Evolutionary conservation across 2,888 invertebrate species (phyloP), one percentile per base, ranked within the genome.

Genomic region (Nephrotoma flavescens): DNA sequence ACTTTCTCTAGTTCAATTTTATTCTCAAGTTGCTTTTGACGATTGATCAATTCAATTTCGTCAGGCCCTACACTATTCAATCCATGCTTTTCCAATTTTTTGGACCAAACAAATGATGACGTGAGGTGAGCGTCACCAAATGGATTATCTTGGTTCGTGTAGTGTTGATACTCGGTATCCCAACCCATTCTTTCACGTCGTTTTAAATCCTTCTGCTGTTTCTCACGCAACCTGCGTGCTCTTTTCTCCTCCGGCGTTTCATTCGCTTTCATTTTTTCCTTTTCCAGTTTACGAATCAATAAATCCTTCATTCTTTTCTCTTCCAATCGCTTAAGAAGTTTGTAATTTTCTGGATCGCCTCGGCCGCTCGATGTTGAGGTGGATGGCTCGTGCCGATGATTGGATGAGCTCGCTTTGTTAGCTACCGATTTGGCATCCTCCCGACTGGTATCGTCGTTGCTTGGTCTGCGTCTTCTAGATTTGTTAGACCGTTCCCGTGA

Each of bases 101-200:
- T 99, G 41, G 94, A 93, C 99, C 99, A 99, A 0, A 98, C 97
- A 92, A 99, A 99, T 0, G 98, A 97, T 45, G 98, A 96, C 5
- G 98, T 94, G 57, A 99, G 93, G 89, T 98, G 97, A 0, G 97
- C 97, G 93, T 99, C 99, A 0, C 99, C 99, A 91, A 99, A 99
- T 0, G 99, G 99, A 92, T 99, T 99, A 91, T 99, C 99, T 86
- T 97, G 96, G 91, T 99, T 98, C 0, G 99, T 99, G 90, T 99
- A 99, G 90, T 98, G 97, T 88, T 98, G 94, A 90, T 98, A 98
- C 91, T 99, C 98, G 88, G 96, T 97, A 91, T 98, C 98, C 98
- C 98, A 98, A 6, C 98, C 98, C 98, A 98, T 98, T 88, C 97
- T 93, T 90, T 97, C 96, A 87, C 98, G 96, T 0, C 97, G 92